Base-by-base conservation (phyloP, 2,888 invertebrate genomes). In the Aleiodes alternator region DNA sequence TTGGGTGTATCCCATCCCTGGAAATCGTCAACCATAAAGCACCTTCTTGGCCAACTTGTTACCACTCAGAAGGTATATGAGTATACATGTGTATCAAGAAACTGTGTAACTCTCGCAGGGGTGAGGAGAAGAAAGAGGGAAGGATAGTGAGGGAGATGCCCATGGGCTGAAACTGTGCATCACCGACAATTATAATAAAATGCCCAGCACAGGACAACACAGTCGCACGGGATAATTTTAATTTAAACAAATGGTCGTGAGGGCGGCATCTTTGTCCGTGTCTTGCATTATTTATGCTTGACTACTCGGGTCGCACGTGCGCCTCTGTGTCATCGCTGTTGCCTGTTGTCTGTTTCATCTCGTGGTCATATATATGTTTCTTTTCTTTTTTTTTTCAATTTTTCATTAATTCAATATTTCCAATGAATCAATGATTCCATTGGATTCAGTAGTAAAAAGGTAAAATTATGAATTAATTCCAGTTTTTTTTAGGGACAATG, bases 211-310 rank as follows among this genome's bases (percentile, higher is more conserved):
- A 74, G 76, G 79, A 76, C 80, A 80, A 79, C 80, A 79, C 78
- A 80, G 81, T n/a, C 69, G 68, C 68, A 68, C 69, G 72, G 84
- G 85, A 88, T 88, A 87, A 88, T 89, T 88, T 89, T 88, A 89
- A 89, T 89, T 89, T 87, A 88, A 89, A 89, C 88, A 89, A 89
- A 89, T 88, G 89, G 87, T 86, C 85, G 84, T 81, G 84, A 84
- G 88, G 86, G 88, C 89, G 89, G 89, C 88, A 86, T 88, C 89
- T 89, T 89, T 89, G 89, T 88, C 87, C 87, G 84, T 84, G 88
- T 88, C 88, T 87, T 84, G 85, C 85, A 88, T 88, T 89, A 89
- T 89, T 89, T 89, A 89, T 89, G 88, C 87, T 79, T 82, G 84
- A 87, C 86, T 85, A 86, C 87, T 78, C 73, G 83, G 83, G 76